Evolutionary conservation across 2,888 invertebrate species (phyloP), one percentile per base, ranked within the genome.

Genomic region (Seira ritae): DNA sequence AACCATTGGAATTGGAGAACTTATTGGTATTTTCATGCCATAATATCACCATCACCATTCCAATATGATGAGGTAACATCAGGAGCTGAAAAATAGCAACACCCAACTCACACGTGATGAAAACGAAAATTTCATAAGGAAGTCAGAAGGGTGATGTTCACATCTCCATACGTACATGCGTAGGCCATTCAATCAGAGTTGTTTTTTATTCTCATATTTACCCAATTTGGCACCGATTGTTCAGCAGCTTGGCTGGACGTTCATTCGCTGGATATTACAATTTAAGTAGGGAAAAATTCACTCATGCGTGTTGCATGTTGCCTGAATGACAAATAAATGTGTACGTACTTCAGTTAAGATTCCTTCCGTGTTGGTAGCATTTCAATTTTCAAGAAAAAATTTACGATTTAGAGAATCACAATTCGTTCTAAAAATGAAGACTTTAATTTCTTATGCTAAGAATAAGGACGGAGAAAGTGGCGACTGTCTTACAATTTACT

Each of bases 61-160:
- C 55, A 55, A 71, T 71, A 71, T 60, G 71, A 71, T 71, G 71
- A 71, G 71, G 71, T 71, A 71, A 71, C 71, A 71, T 71, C 71
- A 71, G 71, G 71, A 71, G 71, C 60, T 50, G 50, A 50, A 71
- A 66, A 37, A 68, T n/a, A 71, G 55, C 71, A 71, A 71, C 55
- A 71, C 71, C 71, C 60, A 71, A 55, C 71, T 71, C 71, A 71
- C 60, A 60, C 71, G 55, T 60, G 71, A 71, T 71, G 68, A 50
- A 50, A n/a, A 12, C 12, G 50, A n/a, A 12, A 50, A 50, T 50
- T n/a, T 50, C 31, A 31, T 31, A 31, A 31, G 31, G 31, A 31
- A 31, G 31, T 3, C 3, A 50, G 50, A 71, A 60, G 71, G 71
- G 71, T 71, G 71, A 20, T 17, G 55, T 55, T 46, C 55, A 68